phyloP scores from a whole-genome alignment of 2,888 invertebrate species.

The Acrobasis repandana region DNA sequence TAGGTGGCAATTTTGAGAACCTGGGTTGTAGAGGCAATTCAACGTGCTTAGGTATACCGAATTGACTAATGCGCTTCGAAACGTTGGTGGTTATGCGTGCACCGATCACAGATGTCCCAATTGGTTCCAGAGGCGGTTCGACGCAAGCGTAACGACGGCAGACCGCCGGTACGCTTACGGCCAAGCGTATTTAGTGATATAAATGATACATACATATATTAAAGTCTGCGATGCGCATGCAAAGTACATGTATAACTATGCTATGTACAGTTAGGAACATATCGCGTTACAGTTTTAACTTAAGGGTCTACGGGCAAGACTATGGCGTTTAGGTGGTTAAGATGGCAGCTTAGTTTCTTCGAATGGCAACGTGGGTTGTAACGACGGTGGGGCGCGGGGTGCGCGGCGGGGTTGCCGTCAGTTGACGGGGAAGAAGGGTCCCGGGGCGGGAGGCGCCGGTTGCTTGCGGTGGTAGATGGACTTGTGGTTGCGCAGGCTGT shows the following conservation, averaged over 20 bases:
- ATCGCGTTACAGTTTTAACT: constrained; percentile 74
- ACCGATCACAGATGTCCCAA: constrained; percentile 80
- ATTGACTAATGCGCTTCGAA: constrained; percentile 80
- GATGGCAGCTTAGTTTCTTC: constrained; percentile 74
- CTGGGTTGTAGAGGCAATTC: constrained; percentile 66
- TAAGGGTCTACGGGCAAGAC: constrained; percentile 78
- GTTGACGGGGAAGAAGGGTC: constrained; percentile 75
- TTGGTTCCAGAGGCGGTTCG: constrained; percentile 74
- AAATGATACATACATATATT: constrained; percentile 69
- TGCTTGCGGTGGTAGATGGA: constrained; percentile 96
- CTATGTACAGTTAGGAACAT: constrained; percentile 83
- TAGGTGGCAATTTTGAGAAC: constrained; percentile 56
- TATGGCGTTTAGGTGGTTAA: constrained; percentile 79
- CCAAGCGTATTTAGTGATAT: constrained; percentile 60
- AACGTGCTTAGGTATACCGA: constrained; percentile 59
- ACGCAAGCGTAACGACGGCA: constrained; percentile 36
- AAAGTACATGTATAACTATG: constrained; percentile 73
- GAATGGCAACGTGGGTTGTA: constrained; percentile 60
- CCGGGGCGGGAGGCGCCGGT: constrained; percentile 75
- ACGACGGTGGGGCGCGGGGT: constrained; percentile 38
- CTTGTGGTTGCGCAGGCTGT: constrained; percentile 95
- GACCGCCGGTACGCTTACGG: constrained; percentile 53
- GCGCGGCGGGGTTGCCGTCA: constrained; percentile 59
- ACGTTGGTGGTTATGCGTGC: constrained; percentile 82
- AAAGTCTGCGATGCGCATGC: constrained; percentile 78